Conservation (phyloP, 2,888 invertebrate species). For the Lithophane leautieri region DNA sequence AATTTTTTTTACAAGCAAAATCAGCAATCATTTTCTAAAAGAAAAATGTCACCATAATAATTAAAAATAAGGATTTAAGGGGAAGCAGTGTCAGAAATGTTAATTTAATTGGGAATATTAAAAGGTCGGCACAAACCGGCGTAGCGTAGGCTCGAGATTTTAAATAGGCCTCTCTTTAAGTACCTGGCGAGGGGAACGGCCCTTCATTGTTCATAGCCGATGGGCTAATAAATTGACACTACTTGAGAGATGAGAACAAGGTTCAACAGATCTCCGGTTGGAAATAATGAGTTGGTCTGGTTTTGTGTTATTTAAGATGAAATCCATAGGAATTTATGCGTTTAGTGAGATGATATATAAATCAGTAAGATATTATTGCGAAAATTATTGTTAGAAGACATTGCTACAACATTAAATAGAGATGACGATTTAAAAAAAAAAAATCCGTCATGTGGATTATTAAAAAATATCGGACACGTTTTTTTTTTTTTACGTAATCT, state of each 20-base stretch:
- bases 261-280: neutral
- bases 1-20: constrained; percentile 26
- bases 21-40: constrained; percentile 25
- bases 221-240: constrained; percentile 56
- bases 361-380: neutral
- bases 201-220: constrained; percentile 55
- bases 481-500: too few relatives aligned
- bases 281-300: neutral
- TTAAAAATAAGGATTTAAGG: constrained; percentile 56
- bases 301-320: neutral
- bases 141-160: constrained; percentile 61
- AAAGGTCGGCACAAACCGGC: constrained; percentile 64
- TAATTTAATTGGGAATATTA: constrained; percentile 67
- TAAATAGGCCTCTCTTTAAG: constrained; percentile 58
- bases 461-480: too few relatives aligned
- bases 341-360: neutral
- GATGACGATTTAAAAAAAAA: too few relatives aligned
- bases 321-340: neutral
- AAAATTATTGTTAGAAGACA: neutral
- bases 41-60: constrained; percentile 51
- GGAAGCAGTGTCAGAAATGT: constrained; percentile 47
- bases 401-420: neutral
- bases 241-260: constrained; percentile 16
- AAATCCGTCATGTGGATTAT: too few relatives aligned
- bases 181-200: constrained; percentile 39